These are phyloP conservation scores for Passer domesticus DNA, from an alignment of 2,113 vertebrate species.

Conservation along the genomic window DNA sequence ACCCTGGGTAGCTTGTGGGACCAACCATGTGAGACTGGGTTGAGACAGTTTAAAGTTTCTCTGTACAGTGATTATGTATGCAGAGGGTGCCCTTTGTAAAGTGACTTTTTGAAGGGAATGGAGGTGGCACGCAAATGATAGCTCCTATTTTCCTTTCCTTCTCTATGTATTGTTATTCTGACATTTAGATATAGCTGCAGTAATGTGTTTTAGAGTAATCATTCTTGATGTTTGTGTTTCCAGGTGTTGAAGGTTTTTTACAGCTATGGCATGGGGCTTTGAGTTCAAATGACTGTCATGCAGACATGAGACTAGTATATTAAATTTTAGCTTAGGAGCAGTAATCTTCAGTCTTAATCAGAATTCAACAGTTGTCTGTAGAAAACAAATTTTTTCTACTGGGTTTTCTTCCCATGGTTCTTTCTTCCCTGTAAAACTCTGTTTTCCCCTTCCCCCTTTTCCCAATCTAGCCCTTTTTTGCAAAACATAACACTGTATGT, in stretches of 20 bases:
- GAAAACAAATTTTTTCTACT: background rate
- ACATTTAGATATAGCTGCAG: background rate
- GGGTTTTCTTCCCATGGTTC: background rate
- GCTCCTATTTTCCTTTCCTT: background rate
- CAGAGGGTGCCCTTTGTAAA: fast-evolving
- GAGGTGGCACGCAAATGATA: fast-evolving
- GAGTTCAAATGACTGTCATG: background rate
- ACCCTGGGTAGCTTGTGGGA: background rate
- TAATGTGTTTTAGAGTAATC: background rate
- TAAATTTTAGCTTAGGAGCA: background rate
- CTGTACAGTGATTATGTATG: background rate
- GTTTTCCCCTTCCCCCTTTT: background rate
- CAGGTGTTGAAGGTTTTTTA: background rate
- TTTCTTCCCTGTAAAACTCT: background rate
- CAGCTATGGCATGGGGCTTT: background rate
- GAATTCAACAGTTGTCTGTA: background rate
- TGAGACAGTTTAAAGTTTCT: background rate
- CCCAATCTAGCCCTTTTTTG: background rate
- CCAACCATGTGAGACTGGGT: background rate
- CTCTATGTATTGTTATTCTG: background rate
- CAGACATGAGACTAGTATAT: background rate
- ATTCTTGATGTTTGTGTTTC: background rate
- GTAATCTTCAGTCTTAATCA: background rate
- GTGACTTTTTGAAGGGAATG: background rate
- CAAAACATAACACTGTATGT: background rate